Percentiles rank a stretch among this genome's conserved stretches.
phyloP scores from a whole-genome alignment of 2,797 vertebrate species.

The Euthynnus affinis region DNA sequence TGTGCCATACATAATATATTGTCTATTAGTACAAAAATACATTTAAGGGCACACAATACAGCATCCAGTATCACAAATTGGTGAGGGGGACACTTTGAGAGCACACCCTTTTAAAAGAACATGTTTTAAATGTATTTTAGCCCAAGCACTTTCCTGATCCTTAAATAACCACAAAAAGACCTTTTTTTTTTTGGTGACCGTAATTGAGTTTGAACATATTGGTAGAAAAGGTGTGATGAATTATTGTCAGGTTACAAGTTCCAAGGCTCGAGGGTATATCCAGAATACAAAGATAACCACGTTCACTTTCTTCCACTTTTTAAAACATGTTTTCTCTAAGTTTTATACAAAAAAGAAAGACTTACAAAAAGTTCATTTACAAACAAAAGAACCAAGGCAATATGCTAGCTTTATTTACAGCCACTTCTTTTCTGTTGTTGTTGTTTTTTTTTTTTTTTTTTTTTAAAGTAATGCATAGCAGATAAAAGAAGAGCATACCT shows the following conservation, averaged over 20 bases:
- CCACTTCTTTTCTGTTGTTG: slow-evolving; percentile 80
- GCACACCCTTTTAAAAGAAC: slow-evolving; percentile 77
- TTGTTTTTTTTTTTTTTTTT: slow-evolving; percentile 29
- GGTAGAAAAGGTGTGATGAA: slow-evolving; percentile 93
- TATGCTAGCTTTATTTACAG: slow-evolving; percentile 97
- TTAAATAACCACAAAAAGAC: slow-evolving; percentile 86
- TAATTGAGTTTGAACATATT: slow-evolving; percentile 84
- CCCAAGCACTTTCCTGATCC: slow-evolving; percentile 87
- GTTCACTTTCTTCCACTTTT: slow-evolving; percentile 84
- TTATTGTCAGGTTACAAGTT: slow-evolving; percentile 94
- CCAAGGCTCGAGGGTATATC: slow-evolving; percentile 95
- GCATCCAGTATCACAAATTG: slow-evolving; percentile 96
- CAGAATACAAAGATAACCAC: slow-evolving; percentile 94
- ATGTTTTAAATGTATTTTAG: slow-evolving; percentile 89
- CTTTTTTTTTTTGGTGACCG: slow-evolving; percentile 79
- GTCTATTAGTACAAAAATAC: slow-evolving; percentile 99
- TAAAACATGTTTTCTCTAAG: slow-evolving; percentile 90
- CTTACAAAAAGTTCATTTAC: slow-evolving; percentile 99
- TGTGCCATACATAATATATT: slow-evolving; percentile 98
- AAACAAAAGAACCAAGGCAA: slow-evolving; percentile 98
- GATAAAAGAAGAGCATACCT: slow-evolving; percentile 88
- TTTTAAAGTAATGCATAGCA: slow-evolving; percentile 91
- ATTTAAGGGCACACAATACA: slow-evolving; percentile 99
- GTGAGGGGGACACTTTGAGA: slow-evolving; percentile 85
- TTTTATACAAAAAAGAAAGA: slow-evolving; percentile 99